Base-by-base conservation (phyloP, 2,888 invertebrate genomes). In the Callimorpha dominula region DNA sequence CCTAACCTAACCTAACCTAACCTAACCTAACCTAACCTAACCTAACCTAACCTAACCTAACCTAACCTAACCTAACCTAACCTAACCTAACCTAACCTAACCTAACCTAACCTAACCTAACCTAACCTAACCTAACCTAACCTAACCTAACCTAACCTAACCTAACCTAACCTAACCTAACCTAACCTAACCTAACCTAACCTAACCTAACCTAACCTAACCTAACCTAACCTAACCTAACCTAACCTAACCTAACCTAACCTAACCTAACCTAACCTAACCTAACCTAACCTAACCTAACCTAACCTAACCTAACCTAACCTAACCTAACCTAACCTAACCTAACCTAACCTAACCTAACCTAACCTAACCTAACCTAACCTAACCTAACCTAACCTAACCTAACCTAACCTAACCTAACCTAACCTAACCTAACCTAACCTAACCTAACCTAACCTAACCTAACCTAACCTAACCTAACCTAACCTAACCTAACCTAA, bases 171-270 rank as follows among this genome's bases (percentile, higher is more conserved):
- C 70, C 71, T 74, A 74, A 74, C 71, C 71, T 71, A 74, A 74
- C 74, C 74, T 71, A 71, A 67, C 71, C 71, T 67, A 71, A 71
- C 71, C 71, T 73, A 73, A 73, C 73, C 70, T 73, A 73, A 73
- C 73, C 73, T 73, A 73, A 73, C 73, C 73, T 73, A 73, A 73
- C 70, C 73, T 73, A 73, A 73, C 73, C 70, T 73, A 73, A 73
- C 73, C 73, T 73, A 73, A 71, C 71, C 71, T 71, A 71, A 71
- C 71, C 71, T 71, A 71, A 71, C 71, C 67, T 71, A 67, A 71
- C 71, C 74, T 71, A 74, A 73, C 73, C 73, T 72, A 72, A 66
- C 66, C 54, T 54, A 66, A 52, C 66, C 68, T 68, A 72, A 68
- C 72, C 68, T 65, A 72, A 68, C 72, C 72, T 72, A 72, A 72